Evolutionary conservation across 2,888 invertebrate genomes (phyloP).

Genomic region (Digitonthophagus gazella): DNA sequence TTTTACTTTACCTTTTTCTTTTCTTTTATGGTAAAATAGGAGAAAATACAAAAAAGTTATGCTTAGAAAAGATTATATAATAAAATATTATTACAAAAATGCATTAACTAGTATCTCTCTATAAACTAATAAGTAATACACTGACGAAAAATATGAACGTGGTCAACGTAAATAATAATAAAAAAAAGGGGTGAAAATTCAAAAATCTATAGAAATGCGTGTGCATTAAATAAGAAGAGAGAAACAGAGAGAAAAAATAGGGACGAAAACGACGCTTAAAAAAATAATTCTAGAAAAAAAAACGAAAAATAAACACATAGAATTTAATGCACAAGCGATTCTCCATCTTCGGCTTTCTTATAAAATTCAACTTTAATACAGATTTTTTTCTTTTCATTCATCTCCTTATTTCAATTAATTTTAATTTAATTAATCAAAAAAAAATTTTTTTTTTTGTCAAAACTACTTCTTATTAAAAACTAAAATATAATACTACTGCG

Average conservation of each 20-base stretch:
- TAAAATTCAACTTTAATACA: slow-evolving; percentile 23
- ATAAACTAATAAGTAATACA: slow-evolving; percentile 29
- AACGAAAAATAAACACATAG: slow-evolving; percentile 6
- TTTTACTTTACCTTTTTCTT: too few species aligned
- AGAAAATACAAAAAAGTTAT: slow-evolving; percentile 28
- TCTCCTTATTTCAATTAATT: neutral
- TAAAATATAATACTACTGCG: slow-evolving; percentile 29
- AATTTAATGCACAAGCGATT: slow-evolving; percentile 16
- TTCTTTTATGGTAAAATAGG: too few species aligned
- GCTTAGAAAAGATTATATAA: slow-evolving; percentile 31
- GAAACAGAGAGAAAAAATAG: neutral
- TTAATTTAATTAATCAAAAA: slow-evolving; percentile 26
- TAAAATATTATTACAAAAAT: slow-evolving; percentile 30
- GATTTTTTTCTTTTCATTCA: slow-evolving; percentile 14
- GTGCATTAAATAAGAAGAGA: slow-evolving; percentile 24
- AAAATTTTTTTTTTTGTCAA: slow-evolving; percentile 22
- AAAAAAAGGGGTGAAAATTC: neutral
- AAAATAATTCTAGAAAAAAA: neutral
- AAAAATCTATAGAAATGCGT: slow-evolving; percentile 20
- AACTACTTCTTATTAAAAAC: slow-evolving; percentile 26
- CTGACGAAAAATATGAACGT: slow-evolving; percentile 25
- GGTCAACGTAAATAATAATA: slow-evolving; percentile 1
- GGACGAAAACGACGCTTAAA: neutral
- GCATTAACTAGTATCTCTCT: slow-evolving; percentile 29
- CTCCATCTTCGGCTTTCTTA: neutral